Base-by-base conservation (phyloP, 2,888 invertebrate species). In the Leucoma salicis region DNA sequence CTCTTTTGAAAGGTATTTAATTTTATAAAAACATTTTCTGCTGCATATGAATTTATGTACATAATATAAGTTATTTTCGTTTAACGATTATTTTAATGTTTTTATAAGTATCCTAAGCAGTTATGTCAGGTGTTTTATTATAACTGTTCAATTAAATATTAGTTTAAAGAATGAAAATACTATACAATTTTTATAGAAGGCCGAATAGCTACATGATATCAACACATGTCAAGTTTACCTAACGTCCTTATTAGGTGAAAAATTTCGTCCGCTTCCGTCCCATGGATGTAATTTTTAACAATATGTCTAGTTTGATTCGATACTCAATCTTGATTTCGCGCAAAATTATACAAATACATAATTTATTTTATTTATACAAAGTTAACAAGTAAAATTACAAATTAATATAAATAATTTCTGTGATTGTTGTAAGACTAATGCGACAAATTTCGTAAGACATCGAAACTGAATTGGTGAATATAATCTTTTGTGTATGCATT, bases 21-120 rank as follows among this genome's bases (percentile, higher is more conserved):
- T 41, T 42, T 43, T 18, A 29, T 28, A 36, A 15, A 38, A 33
- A 39, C 35, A 28, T 46, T 49, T 39, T 47, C 7, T 21, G 10
- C 41, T n/a, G n/a, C n/a, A n/a, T n/a, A n/a, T n/a, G n/a, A 32
- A 43, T 36, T 25, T 28, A 27, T 35, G 48, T 51, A 39, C 48
- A 46, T n/a, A 39, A 45, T 28, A 38, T 45, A 68, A 67, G 78
- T 83, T 82, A 82, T 82, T 76, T 78, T 84, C 82, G 84, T 84
- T 33, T 69, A 78, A 85, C 82, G 84, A 84, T 79, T 74, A 78
- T 46, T 74, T n/a, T n/a, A 78, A 57, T 59, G 63, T 56, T 55
- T 35, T 21, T 35, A 25, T 38, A 10, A 12, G 14, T 15, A 32
- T 38, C 14, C 12, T 15, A 35, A n/a, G 16, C 34, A 35, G 18